These are phyloP conservation scores for Fringilla coelebs DNA, from an alignment of 2,797 vertebrate genomes.

Conservation along the genomic window DNA sequence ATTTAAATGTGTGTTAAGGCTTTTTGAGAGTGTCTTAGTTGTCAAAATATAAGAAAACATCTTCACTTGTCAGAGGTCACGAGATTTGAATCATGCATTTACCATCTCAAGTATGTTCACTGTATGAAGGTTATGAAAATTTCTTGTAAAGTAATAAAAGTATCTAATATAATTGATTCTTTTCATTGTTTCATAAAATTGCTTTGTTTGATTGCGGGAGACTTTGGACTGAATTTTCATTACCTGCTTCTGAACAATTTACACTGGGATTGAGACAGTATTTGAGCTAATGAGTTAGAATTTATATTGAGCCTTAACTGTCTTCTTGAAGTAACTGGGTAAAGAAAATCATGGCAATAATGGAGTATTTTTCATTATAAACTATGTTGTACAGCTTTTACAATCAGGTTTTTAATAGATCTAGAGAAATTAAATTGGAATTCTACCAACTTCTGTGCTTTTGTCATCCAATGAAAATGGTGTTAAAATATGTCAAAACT, in stretches of 20 bases:
- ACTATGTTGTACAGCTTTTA: slow-evolving; percentile 69
- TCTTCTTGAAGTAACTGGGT: slow-evolving; percentile 71
- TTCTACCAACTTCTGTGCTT: slow-evolving; percentile 68
- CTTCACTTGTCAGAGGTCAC: neutral
- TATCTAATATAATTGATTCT: slow-evolving; percentile 71
- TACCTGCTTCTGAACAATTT: slow-evolving; percentile 75
- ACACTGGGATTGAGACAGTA: slow-evolving; percentile 71
- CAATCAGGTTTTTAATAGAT: slow-evolving; percentile 71
- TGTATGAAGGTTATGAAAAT: slow-evolving; percentile 50
- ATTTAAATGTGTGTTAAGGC: neutral
- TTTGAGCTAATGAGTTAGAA: slow-evolving; percentile 78
- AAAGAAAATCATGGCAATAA: slow-evolving; percentile 72
- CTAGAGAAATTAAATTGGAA: slow-evolving; percentile 70
- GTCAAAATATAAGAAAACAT: neutral
- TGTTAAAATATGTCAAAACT: slow-evolving; percentile 33
- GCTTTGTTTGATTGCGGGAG: slow-evolving; percentile 70
- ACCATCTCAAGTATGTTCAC: slow-evolving; percentile 30
- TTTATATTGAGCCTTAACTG: slow-evolving; percentile 77
- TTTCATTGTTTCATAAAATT: slow-evolving; percentile 75
- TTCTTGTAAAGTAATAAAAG: slow-evolving; percentile 70
- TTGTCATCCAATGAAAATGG: slow-evolving; percentile 25
- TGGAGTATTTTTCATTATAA: slow-evolving; percentile 75
- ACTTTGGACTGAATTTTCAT: slow-evolving; percentile 75
- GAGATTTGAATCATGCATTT: slow-evolving; percentile 35
- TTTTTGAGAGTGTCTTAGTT: neutral